These are phyloP conservation scores for Chionoecetes opilio DNA, from an alignment of 1,140 invertebrate species.

Conservation along the genomic window DNA sequence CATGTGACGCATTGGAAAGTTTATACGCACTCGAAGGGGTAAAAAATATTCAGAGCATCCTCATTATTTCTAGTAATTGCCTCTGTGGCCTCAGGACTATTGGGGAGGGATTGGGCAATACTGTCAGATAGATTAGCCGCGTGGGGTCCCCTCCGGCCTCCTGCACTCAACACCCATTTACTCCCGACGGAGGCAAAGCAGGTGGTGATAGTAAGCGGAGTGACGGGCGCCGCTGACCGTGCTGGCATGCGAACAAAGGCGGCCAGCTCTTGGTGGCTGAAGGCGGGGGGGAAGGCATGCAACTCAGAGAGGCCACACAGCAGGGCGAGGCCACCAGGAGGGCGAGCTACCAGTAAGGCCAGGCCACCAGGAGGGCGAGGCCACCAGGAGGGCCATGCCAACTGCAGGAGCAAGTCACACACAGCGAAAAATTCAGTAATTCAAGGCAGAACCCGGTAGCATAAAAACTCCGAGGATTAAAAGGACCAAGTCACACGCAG, in stretches of 20 bases:
- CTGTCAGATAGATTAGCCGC: slow-evolving; percentile 27
- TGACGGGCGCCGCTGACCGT: slow-evolving; percentile 9
- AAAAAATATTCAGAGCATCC: neutral
- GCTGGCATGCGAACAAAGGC: neutral
- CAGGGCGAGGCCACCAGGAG: neutral
- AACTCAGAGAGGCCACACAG: neutral
- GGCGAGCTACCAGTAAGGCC: no score
- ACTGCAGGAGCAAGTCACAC: no score
- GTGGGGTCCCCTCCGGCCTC: neutral
- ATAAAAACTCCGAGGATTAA: no score
- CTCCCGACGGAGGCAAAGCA: neutral
- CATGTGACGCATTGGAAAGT: neutral
- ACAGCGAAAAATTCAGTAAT: no score
- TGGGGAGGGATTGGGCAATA: neutral
- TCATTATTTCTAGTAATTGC: slow-evolving; percentile 21
- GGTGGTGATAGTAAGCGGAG: neutral
- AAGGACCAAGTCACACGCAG: no score
- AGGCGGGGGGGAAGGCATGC: neutral
- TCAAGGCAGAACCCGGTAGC: no score
- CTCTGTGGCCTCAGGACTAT: neutral
- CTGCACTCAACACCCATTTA: neutral
- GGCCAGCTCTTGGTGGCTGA: neutral
- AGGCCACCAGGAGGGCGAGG: no score
- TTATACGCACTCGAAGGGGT: neutral
- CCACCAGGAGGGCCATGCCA: no score